phyloP scores from a whole-genome alignment of 2,888 invertebrate genomes.

The Tridacna gigas region DNA sequence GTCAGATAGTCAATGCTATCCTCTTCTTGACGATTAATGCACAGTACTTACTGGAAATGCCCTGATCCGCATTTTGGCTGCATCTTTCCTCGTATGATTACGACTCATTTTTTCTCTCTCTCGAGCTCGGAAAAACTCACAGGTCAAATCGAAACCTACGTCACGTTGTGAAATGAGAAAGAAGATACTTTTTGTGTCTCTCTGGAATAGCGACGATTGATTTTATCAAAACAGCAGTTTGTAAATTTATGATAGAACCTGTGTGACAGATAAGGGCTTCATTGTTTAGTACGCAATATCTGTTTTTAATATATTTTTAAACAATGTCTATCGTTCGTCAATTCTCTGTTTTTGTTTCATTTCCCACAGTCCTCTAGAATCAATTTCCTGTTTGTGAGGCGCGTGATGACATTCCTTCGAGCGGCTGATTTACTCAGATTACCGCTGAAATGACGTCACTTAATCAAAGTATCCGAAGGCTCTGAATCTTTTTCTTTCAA shows the following conservation, averaged over 20 bases:
- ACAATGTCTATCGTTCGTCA: background rate
- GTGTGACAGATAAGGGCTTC: background rate
- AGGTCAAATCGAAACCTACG: slow-evolving; percentile 24
- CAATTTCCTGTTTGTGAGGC: slow-evolving; percentile 23
- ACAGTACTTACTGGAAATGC: slow-evolving; percentile 96
- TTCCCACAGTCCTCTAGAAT: slow-evolving; percentile 40
- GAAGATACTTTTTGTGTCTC: background rate
- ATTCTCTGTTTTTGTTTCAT: slow-evolving; percentile 52
- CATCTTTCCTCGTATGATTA: slow-evolving; percentile 81
- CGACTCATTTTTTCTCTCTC: slow-evolving; percentile 71
- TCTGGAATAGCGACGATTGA: background rate
- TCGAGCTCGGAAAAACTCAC: background rate
- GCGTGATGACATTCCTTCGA: background rate
- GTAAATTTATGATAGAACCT: background rate
- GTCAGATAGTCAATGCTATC: too few species aligned
- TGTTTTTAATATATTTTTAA: background rate
- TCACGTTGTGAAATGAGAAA: slow-evolving; percentile 20
- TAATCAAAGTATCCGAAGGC: too few species aligned
- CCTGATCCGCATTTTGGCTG: slow-evolving; percentile 96
- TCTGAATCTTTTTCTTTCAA: too few species aligned
- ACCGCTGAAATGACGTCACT: slow-evolving; percentile 1
- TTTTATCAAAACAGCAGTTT: background rate
- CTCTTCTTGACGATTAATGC: background rate
- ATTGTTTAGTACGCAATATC: background rate
- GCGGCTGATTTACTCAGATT: background rate